Base-by-base conservation (phyloP, 1,140 invertebrate genomes). In the Lepidurus packardi region DNA sequence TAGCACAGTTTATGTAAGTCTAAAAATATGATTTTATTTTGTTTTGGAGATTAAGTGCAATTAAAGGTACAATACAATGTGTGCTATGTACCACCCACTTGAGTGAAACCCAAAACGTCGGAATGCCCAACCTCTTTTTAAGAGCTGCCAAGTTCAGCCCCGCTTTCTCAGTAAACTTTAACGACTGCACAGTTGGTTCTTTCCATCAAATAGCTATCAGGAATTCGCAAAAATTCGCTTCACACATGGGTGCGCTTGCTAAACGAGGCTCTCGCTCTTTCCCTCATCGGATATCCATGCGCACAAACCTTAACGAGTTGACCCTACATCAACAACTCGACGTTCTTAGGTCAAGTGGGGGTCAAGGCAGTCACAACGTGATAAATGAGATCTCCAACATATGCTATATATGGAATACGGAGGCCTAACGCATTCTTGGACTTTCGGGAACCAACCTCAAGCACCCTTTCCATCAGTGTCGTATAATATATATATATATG, bases 391-490 rank as follows among this genome's bases (percentile, higher is more conserved):
- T 65, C 53, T n/a, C 53, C 53, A 21, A 65, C 53, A 65, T 65
- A 65, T 65, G 53, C 53, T 65, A 16, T 21, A 13, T 7, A 65
- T n/a, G 21, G 53, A 65, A 65, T 13, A 13, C 53, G 16, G 21
- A 65, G 9, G 21, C 6, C 16, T 9, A 13, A 9, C 53, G 53
- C 16, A 65, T 21, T 65, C 16, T 47, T 47, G 53, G 53, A 16
- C 53, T 65, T 13, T 13, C 9, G 53, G 21, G 21, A 13, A 65
- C 53, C 53, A 21, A 16, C 53, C 45, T 16, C 16, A 16, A 47
- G 53, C 53, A 65, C 53, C 53, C 53, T 65, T 65, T 65, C 53
- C 53, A 65, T 65, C 53, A 65, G 53, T 65, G 53, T 65, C 53
- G 53, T 65, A 9, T 65, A 65, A 65, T 65, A 65, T 7, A 65